A percentile compares a stretch with the other conserved stretches of the same genome.
These are phyloP conservation scores for Maylandia zebra DNA, from an alignment of 2,113 vertebrate genomes.

Conservation along the genomic window DNA sequence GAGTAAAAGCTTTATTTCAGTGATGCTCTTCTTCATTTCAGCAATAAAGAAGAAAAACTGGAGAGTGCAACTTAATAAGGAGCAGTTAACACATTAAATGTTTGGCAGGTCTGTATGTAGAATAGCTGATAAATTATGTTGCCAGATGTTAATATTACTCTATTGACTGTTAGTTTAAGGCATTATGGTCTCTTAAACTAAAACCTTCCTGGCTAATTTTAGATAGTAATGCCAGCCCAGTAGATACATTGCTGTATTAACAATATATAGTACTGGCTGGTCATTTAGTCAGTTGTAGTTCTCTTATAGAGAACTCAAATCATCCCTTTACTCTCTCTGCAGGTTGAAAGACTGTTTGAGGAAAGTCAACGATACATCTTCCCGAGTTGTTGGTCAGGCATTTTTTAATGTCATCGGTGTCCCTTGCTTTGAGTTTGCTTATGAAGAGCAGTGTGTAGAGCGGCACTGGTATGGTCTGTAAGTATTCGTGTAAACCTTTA, in stretches of 20 bases:
- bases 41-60: background rate
- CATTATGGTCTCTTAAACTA: background rate
- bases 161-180: background rate
- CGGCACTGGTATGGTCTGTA: slow-evolving; percentile 86
- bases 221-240: background rate
- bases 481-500: slow-evolving; percentile 56
- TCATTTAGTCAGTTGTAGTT: background rate
- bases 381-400: slow-evolving; percentile 79
- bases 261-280: background rate
- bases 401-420: slow-evolving; percentile 86
- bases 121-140: background rate
- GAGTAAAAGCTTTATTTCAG: slow-evolving; percentile 31
- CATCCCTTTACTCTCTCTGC: background rate
- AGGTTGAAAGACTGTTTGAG: slow-evolving; percentile 82
- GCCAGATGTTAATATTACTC: background rate
- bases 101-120: background rate
- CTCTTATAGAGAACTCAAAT: background rate
- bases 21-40: background rate
- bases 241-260: background rate
- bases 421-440: slow-evolving; percentile 82
- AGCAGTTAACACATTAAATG: background rate
- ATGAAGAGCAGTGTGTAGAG: slow-evolving; percentile 82
- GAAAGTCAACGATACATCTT: slow-evolving; percentile 79
- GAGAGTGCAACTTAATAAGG: background rate
- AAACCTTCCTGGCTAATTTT: background rate